Conservation (phyloP, 2,113 vertebrate species). For the Pampusana beccarii region DNA sequence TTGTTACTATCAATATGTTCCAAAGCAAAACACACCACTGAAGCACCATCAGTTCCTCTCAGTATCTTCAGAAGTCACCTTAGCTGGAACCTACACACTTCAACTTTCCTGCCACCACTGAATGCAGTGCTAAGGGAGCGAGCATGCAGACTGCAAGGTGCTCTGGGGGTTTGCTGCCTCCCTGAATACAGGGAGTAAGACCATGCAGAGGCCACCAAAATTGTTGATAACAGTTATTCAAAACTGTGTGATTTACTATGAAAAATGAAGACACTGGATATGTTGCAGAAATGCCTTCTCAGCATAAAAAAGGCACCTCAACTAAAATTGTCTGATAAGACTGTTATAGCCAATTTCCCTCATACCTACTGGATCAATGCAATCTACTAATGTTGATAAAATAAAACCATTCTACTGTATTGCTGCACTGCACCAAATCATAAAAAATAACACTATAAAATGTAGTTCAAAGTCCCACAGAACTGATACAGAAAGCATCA, state of each 20-base stretch:
- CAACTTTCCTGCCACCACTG: background rate
- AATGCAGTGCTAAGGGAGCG: fast-evolving
- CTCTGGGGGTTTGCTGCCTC: background rate
- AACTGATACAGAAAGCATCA: background rate
- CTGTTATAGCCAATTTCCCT: background rate
- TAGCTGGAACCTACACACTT: background rate
- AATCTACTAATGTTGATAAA: background rate
- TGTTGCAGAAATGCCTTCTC: background rate
- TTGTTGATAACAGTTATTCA: background rate
- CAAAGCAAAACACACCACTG: background rate
- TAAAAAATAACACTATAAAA: background rate
- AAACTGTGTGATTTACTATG: background rate
- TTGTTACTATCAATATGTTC: background rate
- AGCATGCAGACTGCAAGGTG: background rate
- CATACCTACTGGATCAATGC: background rate
- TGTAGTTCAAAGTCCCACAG: background rate
- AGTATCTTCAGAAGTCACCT: background rate
- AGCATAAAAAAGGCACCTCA: background rate
- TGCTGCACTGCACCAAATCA: background rate
- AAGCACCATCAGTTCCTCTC: background rate
- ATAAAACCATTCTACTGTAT: background rate
- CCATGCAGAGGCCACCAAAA: background rate
- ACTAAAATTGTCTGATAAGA: background rate
- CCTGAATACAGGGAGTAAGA: background rate
- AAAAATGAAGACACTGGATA: background rate